phyloP scores from a whole-genome alignment of 1,140 invertebrate species.

The Cyclina sinensis region DNA sequence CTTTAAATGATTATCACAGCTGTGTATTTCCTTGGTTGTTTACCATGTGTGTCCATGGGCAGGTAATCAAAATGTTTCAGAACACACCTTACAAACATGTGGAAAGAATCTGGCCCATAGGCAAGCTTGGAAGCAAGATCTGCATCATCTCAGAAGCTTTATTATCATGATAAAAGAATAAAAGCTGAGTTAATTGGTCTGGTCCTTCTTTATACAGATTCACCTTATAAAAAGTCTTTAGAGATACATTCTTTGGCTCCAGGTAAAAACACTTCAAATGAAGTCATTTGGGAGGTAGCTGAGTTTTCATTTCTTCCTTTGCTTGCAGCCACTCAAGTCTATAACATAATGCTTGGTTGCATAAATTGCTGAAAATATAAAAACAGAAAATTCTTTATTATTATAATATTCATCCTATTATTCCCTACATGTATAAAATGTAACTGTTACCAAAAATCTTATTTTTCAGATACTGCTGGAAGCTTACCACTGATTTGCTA shows the following conservation, averaged over 20 bases:
- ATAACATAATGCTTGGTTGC: too few relatives aligned
- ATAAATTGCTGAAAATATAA: too few relatives aligned
- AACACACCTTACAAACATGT: constrained; percentile 1
- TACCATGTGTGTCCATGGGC: not conserved
- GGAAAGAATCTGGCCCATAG: not conserved
- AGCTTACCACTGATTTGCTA: too few relatives aligned
- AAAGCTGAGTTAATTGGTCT: not conserved
- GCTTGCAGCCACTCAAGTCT: not conserved
- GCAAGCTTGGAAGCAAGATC: constrained; percentile 29
- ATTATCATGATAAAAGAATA: constrained; percentile 16
- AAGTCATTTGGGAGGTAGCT: not conserved
- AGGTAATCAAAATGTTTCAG: not conserved
- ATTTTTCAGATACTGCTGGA: too few relatives aligned
- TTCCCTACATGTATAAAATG: too few relatives aligned
- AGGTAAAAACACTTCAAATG: too few relatives aligned
- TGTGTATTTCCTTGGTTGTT: constrained; percentile 2
- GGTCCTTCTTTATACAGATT: not conserved
- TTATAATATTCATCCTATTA: too few relatives aligned
- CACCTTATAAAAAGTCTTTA: too few relatives aligned
- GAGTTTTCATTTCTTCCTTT: not conserved
- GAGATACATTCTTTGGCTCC: too few relatives aligned
- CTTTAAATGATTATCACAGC: constrained; percentile 47
- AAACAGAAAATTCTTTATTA: too few relatives aligned
- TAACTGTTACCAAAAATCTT: too few relatives aligned
- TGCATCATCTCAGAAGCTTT: constrained; percentile 52